phyloP scores from a whole-genome alignment of 1,140 invertebrate species.

The Pentalonia nigronervosa region DNA sequence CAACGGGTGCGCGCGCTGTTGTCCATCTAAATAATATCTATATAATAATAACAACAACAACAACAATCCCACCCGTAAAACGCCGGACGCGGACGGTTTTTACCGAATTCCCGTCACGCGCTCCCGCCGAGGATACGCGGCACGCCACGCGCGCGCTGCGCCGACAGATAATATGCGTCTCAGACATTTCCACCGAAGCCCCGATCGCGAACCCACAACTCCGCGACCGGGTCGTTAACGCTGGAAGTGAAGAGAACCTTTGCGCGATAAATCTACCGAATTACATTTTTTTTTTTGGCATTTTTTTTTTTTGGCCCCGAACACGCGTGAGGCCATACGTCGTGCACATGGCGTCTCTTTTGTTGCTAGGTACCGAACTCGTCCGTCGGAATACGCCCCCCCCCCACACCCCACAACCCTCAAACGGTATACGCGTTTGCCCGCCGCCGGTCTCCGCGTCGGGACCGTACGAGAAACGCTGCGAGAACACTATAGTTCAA shows the following conservation, averaged over 20 bases:
- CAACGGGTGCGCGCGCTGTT: not conserved
- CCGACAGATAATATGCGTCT: not conserved
- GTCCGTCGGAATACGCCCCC: too few species aligned
- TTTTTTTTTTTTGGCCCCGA: too few species aligned
- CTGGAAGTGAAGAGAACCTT: not conserved
- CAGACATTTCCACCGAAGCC: not conserved
- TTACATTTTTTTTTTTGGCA: not conserved
- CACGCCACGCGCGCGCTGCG: not conserved
- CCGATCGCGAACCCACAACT: too few species aligned
- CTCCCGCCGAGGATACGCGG: not conserved
- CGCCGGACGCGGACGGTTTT: not conserved
- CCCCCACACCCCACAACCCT: too few species aligned
- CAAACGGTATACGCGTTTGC: too few species aligned
- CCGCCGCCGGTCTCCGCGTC: too few species aligned
- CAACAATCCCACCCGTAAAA: not conserved
- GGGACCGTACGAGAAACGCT: too few species aligned
- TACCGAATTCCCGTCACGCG: constrained; percentile 32
- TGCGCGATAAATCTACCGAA: not conserved
- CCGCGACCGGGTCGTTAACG: not conserved
- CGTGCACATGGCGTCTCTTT: too few species aligned
- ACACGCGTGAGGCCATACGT: too few species aligned
- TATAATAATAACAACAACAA: not conserved
- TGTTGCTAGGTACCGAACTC: too few species aligned
- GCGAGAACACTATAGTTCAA: too few species aligned
- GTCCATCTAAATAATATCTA: not conserved